Evolutionary conservation across 2,888 invertebrate genomes (phyloP).

Genomic region (Hylaea fasciaria): DNA sequence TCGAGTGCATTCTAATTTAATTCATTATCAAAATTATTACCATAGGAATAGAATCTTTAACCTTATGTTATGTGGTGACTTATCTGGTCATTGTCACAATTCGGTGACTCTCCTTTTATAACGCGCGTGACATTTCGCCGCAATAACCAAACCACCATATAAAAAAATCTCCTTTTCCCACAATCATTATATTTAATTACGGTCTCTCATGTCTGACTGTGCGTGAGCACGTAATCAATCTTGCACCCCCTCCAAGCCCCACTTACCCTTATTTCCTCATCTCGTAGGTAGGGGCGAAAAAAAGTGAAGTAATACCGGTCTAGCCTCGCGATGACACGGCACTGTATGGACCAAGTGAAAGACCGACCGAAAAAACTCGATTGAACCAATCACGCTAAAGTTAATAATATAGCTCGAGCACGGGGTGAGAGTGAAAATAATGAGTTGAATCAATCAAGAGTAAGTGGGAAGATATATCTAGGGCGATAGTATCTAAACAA

Average conservation of each 20-base stretch:
- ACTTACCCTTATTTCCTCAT: conserved; percentile 24
- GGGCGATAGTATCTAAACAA: too few species aligned
- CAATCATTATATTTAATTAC: conserved; percentile 71
- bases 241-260: conserved; percentile 40
- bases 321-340: conserved; percentile 1
- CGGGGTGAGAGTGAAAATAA: too few species aligned
- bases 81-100: too few species aligned
- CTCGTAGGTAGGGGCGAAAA: conserved; percentile 39
- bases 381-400: too few species aligned
- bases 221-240: conserved; percentile 69
- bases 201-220: conserved; percentile 62
- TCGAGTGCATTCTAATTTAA: too few species aligned
- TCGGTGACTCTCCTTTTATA: neutral
- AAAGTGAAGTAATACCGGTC: conserved; percentile 46
- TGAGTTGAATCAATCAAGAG: too few species aligned
- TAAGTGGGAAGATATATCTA: too few species aligned
- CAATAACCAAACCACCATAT: conserved; percentile 27
- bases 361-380: neutral
- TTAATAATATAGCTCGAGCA: too few species aligned
- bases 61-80: neutral
- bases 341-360: neutral
- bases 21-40: neutral
- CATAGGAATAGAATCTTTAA: neutral
- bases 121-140: conserved; percentile 1
- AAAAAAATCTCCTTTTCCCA: conserved; percentile 48